Conservation (phyloP, 2,797 vertebrate species). For the Capromys pilorides region DNA sequence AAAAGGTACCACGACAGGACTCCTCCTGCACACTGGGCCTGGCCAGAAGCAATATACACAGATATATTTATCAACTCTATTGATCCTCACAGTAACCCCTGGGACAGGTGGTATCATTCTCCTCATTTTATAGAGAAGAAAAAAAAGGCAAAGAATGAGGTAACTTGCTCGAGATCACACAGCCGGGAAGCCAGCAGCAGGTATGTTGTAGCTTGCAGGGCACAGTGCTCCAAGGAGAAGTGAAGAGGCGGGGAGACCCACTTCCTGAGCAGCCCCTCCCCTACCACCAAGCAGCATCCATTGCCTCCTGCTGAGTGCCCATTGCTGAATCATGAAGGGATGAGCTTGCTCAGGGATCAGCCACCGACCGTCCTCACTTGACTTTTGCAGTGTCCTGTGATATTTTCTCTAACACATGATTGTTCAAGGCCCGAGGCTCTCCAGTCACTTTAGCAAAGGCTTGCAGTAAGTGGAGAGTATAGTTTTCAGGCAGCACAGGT, state of each 20-base stretch:
- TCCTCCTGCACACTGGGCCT: rapidly evolving
- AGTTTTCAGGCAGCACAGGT: not conserved
- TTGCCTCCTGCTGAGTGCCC: not conserved
- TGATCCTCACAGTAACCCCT: not conserved
- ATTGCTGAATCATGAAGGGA: not conserved
- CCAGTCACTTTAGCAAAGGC: not conserved
- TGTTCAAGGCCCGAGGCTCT: too few relatives aligned
- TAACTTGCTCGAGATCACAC: not conserved
- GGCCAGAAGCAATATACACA: too few relatives aligned
- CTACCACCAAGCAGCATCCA: too few relatives aligned
- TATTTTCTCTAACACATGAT: not conserved
- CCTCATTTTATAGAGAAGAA: not conserved
- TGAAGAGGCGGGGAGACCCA: rapidly evolving
- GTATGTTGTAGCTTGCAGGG: rapidly evolving
- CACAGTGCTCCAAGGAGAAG: not conserved
- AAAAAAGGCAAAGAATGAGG: not conserved
- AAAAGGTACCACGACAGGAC: not conserved
- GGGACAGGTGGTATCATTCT: not conserved
- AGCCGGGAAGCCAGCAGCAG: not conserved
- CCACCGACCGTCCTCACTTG: too few relatives aligned
- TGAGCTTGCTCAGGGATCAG: rapidly evolving
- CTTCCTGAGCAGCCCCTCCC: not conserved
- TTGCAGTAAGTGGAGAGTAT: not conserved
- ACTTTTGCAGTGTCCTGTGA: not conserved
- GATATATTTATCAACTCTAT: not conserved